Evolutionary conservation across 2,113 vertebrate species (phyloP).

Genomic region (Salvator merianae): DNA sequence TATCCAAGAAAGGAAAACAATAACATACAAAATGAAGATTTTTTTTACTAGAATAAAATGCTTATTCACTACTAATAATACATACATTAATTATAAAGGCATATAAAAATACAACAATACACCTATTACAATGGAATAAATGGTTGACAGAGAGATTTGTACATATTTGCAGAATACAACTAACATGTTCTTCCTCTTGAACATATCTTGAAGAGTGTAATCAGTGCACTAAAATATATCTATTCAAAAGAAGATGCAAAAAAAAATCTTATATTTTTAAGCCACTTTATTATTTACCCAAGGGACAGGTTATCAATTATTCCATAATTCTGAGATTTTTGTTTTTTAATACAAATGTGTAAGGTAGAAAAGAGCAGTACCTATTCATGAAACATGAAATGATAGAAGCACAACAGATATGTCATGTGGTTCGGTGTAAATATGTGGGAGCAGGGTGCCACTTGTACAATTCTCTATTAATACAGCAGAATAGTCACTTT

Average conservation of each 20-base stretch:
- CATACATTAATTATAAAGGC: neutral
- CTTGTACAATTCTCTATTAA: slow-evolving; percentile 21
- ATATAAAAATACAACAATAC: neutral
- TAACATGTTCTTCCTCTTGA: neutral
- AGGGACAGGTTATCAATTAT: neutral
- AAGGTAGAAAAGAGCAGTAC: neutral
- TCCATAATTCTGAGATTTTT: neutral
- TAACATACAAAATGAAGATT: slow-evolving; percentile 27
- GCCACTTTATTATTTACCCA: slow-evolving; percentile 33
- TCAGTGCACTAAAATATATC: neutral
- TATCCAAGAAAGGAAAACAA: slow-evolving; percentile 58
- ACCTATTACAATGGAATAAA: no score
- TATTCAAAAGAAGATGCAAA: slow-evolving; percentile 12
- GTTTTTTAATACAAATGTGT: no score
- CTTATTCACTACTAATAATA: neutral
- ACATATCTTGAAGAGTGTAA: neutral
- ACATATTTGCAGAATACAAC: neutral
- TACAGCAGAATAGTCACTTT: slow-evolving; percentile 43
- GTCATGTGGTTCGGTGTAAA: neutral
- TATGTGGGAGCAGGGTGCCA: neutral
- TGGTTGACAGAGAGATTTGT: neutral
- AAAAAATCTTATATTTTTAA: slow-evolving; percentile 28
- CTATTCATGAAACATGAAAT: neutral
- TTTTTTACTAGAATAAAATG: slow-evolving; percentile 22
- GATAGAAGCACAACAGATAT: neutral